A percentile compares a stretch with the other conserved stretches of the same genome.
Evolutionary conservation across 1,140 invertebrate species (phyloP).

Genomic region (Pseudomyrmex dendroicus): DNA sequence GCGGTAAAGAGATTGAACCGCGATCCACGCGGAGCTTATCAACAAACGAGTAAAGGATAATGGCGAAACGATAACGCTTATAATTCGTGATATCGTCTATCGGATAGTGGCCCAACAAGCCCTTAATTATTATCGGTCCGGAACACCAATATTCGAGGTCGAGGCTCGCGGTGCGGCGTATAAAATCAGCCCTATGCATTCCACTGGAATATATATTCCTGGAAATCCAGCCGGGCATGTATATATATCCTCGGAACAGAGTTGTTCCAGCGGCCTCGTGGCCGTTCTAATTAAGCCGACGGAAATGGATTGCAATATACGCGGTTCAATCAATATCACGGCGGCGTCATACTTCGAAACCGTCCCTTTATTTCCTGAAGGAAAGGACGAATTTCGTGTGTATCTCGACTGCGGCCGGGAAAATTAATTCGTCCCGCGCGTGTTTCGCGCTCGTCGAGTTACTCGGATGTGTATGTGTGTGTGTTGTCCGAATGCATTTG

Average conservation of each 20-base stretch:
- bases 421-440: slow-evolving; percentile 43
- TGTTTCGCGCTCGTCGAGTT: neutral
- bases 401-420: slow-evolving; percentile 18
- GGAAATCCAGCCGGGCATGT: slow-evolving; percentile 18
- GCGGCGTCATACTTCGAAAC: slow-evolving; percentile 4
- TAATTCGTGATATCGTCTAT: slow-evolving; percentile 40
- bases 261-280: slow-evolving; percentile 58
- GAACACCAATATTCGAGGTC: slow-evolving; percentile 49
- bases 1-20: neutral
- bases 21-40: slow-evolving; percentile 23
- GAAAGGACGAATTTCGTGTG: slow-evolving; percentile 1
- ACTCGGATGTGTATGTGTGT: neutral
- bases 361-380: slow-evolving; percentile 52
- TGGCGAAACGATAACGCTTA: slow-evolving; percentile 34
- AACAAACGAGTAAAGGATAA: neutral
- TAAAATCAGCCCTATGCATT: slow-evolving; percentile 54
- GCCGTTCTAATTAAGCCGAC: slow-evolving; percentile 64
- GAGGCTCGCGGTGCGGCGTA: neutral
- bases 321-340: slow-evolving; percentile 64
- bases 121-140: slow-evolving; percentile 53
- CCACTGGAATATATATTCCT: slow-evolving; percentile 29
- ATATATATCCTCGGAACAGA: slow-evolving; percentile 29
- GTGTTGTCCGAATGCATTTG: neutral
- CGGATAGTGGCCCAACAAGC: slow-evolving; percentile 23
- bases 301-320: slow-evolving; percentile 67